Evolutionary conservation across 2,888 invertebrate genomes (phyloP), one percentile per base, ranked within the genome.

Genomic region (Stenolophus ochropezus): DNA sequence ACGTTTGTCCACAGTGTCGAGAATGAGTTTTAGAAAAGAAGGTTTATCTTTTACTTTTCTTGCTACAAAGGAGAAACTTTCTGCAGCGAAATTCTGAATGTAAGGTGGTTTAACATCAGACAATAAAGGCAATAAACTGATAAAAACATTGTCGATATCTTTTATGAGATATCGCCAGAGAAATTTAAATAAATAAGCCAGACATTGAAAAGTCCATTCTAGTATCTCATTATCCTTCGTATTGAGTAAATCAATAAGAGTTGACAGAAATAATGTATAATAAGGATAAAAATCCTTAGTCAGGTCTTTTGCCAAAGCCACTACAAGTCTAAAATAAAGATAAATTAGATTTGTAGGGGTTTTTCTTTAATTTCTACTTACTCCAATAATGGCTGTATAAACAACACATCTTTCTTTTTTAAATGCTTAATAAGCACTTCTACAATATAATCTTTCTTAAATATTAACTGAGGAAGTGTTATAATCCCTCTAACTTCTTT

Each of bases 51-150:
- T 94, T 8, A 96, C 94, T 91, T 97, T 97, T 84, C 98, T 91
- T 1, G 97, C 95, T 0, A 99, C 94, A 91, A 97, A 98, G 0
- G 98, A 96, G 91, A 98, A 98, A 89, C 97, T 96, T 90, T 98
- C 98, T 0, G 97, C 97, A 2, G 98, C 97, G 92, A 98, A 99
- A 86, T 95, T 95, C 84, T 96, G 94, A 20, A 98, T 94, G 87
- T 97, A 97, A 83, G 93, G 93, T 21, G 96, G 96, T 85, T 94
- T 93, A n/a, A 91, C 90, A 75, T 94, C 94, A 85, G 94, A 94
- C 47, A 98, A 88, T 3, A 98, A 89, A 0, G 96, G 96, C 42
- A 96, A 88, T 5, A 96, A 91, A 65, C 92, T 91, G 84, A 92
- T 92, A 83, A 96, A 93, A 0, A 97, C 93, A 11, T 91, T 90